Base-by-base conservation (phyloP, 2,888 invertebrate species). In the Morpho helenor region DNA sequence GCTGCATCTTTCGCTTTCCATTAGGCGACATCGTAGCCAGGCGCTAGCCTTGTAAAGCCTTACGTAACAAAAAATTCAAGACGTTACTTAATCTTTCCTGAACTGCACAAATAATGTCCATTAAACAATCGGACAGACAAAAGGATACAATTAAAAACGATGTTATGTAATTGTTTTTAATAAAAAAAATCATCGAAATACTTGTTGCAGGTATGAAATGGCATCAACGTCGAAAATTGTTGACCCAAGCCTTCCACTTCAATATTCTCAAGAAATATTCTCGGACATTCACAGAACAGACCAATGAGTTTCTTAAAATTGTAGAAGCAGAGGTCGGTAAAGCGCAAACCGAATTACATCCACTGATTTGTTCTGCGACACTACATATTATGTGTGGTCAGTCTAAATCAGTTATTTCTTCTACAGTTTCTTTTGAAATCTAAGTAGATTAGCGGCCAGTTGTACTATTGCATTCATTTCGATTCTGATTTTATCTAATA, bases 231-330 rank as follows among this genome's bases (percentile, higher is more conserved):
- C 76, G 91, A n/a, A 87, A 87, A 65, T 67, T 88, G 44, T 71
- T 91, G 23, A 90, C 87, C 0, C 82, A 86, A 8, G 84, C 87
- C 0, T 91, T 90, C 65, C 89, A 90, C 66, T 88, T 86, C 60
- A 81, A 80, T 41, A 82, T 88, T 43, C 62, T 91, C 49, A 80
- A 76, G 50, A 78, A 80, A 62, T 91, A 85, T 65, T 68, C 76
- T 2, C 63, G 60, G 3, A 79, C 76, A 0, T 84, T 91, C 61
- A 74, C 68, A 50, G 78, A 82, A 49, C 80, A 84, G 52, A 77
- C 82, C 8, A 68, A 74, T 10, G 61, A 68, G 39, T 66, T 87
- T 2, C 62, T 79, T 4, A 52, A 66, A 4, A 68, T 62, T n/a
- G 57, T 83, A 8, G 57, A 71, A 23, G 57, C 42, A 8, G 61